Evolutionary conservation across 1,140 invertebrate species (phyloP).

Genomic region (Sesamia nonagrioides): DNA sequence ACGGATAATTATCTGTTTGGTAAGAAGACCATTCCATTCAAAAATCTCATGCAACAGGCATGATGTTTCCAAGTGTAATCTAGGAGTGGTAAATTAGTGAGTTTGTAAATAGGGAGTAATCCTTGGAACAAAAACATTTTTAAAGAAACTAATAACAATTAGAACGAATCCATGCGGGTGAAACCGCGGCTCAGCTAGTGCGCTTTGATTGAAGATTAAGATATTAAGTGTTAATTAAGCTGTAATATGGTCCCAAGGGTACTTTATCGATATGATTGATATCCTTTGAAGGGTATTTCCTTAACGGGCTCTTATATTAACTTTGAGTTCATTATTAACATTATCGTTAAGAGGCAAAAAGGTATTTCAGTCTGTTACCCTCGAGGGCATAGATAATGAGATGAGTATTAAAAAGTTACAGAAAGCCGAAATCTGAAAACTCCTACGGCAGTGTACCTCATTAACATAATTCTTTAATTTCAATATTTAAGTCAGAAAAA

Average conservation of each 20-base stretch:
- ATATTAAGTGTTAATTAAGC: slow-evolving; percentile 17
- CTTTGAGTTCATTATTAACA: neutral
- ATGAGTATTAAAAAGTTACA: neutral
- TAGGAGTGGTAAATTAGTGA: too few species aligned
- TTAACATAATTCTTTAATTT: slow-evolving; percentile 5
- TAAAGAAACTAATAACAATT: too few species aligned
- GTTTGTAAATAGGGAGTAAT: too few species aligned
- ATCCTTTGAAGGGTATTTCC: neutral
- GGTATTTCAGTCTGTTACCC: neutral
- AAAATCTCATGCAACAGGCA: too few species aligned
- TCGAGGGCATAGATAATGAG: neutral
- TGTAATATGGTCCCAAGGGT: neutral
- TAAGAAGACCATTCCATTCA: too few species aligned
- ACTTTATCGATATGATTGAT: neutral
- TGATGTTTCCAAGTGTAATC: too few species aligned
- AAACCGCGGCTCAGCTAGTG: too few species aligned
- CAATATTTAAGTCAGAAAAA: neutral
- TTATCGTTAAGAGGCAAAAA: neutral
- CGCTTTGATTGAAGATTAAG: neutral
- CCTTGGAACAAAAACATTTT: too few species aligned
- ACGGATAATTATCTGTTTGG: too few species aligned
- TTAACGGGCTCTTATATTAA: neutral
- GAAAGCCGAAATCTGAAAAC: neutral
- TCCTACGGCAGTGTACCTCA: neutral
- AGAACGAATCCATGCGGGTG: too few species aligned